phyloP scores from a whole-genome alignment of 2,888 invertebrate species.

The Endomychus coccineus region DNA sequence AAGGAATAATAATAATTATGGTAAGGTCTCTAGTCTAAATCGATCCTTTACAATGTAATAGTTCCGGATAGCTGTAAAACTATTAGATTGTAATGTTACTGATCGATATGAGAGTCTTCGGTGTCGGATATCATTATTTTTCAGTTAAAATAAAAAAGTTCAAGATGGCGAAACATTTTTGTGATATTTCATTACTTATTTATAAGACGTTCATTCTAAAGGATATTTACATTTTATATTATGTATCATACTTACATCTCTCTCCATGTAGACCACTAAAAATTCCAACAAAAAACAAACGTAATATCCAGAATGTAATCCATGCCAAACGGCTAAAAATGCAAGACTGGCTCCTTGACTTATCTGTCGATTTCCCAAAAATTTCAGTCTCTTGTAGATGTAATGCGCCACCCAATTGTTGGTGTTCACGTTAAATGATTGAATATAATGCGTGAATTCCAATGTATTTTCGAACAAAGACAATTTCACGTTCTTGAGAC shows the following conservation, averaged over 20 bases:
- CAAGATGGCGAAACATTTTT: no score
- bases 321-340: slow-evolving; percentile 95
- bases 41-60: no score
- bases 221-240: not conserved
- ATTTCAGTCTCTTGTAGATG: slow-evolving; percentile 87
- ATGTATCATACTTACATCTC: slow-evolving; percentile 55
- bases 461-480: slow-evolving; percentile 72
- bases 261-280: slow-evolving; percentile 76
- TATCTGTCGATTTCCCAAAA: slow-evolving; percentile 70
- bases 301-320: slow-evolving; percentile 90
- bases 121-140: no score
- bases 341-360: slow-evolving; percentile 77
- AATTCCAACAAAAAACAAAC: slow-evolving; percentile 89
- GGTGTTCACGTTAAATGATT: slow-evolving; percentile 92
- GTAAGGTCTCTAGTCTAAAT: slow-evolving; percentile 2
- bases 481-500: slow-evolving; percentile 84
- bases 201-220: no score
- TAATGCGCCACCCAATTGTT: slow-evolving; percentile 93
- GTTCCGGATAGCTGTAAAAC: no score
- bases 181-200: no score
- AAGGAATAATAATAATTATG: slow-evolving; percentile 25
- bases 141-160: no score
- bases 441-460: slow-evolving; percentile 79
- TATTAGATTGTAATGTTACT: no score
- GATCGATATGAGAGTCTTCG: no score